phyloP scores from a whole-genome alignment of 2,797 vertebrate genomes.

The Ptychadena robeensis region DNA sequence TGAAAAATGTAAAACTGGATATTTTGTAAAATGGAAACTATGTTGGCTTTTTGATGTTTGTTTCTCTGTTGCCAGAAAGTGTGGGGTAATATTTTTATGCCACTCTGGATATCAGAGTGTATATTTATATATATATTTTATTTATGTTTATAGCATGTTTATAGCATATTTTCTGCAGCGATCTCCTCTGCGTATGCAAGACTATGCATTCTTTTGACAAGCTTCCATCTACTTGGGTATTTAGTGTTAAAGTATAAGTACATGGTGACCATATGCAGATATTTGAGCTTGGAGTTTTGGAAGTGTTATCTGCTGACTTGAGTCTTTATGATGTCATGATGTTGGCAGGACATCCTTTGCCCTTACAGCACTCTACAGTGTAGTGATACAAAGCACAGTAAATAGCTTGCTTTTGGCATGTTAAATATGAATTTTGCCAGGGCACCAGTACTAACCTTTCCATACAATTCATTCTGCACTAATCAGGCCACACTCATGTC shows the following conservation, averaged over 20 bases:
- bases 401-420: not conserved
- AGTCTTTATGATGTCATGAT: slow-evolving; percentile 13
- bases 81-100: no score
- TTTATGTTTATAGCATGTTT: no score
- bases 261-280: not conserved
- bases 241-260: not conserved
- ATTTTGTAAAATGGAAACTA: no score
- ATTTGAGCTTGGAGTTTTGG: not conserved
- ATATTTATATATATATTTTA: no score
- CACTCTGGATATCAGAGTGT: no score
- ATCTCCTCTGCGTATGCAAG: not conserved
- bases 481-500: not conserved
- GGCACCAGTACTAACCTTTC: not conserved
- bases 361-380: slow-evolving; percentile 15
- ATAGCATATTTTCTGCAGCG: no score
- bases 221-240: not conserved
- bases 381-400: not conserved
- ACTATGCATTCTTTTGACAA: not conserved
- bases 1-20: no score
- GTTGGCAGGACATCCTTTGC: not conserved
- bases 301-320: slow-evolving; percentile 15
- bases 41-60: no score
- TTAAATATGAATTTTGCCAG: not conserved
- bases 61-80: no score
- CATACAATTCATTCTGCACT: slow-evolving; percentile 7